A percentile compares a stretch with the other conserved stretches of the same genome.
Evolutionary conservation across 1,140 invertebrate species (phyloP).

Genomic region (Pararge aegeria): DNA sequence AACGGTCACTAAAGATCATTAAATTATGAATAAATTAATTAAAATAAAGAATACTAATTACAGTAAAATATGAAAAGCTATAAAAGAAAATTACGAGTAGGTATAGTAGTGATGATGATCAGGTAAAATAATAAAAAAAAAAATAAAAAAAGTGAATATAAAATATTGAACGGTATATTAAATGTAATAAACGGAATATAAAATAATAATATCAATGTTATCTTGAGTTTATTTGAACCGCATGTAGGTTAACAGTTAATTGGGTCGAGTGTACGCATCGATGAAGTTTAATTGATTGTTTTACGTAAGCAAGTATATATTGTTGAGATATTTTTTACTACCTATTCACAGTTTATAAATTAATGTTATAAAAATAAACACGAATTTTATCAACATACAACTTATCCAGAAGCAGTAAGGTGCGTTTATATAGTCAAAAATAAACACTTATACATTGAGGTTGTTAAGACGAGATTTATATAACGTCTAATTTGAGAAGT

Average conservation of each 20-base stretch:
- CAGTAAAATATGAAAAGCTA: too few relatives aligned
- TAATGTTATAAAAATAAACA: conserved; percentile 1
- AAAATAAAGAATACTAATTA: too few relatives aligned
- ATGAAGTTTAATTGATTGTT: conserved; percentile 37
- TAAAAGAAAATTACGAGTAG: too few relatives aligned
- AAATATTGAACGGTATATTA: conserved; percentile 36
- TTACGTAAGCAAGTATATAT: conserved; percentile 20
- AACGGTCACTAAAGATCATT: too few relatives aligned
- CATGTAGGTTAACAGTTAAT: conserved; percentile 63
- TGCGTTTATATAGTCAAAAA: too few relatives aligned
- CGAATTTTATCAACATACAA: background rate
- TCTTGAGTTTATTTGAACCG: conserved; percentile 51
- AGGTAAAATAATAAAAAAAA: too few relatives aligned
- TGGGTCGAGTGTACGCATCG: conserved; percentile 45
- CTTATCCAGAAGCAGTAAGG: too few relatives aligned
- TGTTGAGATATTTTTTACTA: conserved; percentile 18
- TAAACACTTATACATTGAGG: too few relatives aligned
- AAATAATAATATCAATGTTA: conserved; percentile 57
- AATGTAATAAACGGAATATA: conserved; percentile 38
- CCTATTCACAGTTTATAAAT: background rate
- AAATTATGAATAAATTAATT: too few relatives aligned
- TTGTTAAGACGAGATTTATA: too few relatives aligned
- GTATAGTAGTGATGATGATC: too few relatives aligned
- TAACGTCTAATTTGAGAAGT: too few relatives aligned
- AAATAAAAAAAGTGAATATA: background rate